Evolutionary conservation across 2,797 vertebrate genomes (phyloP), one percentile per base, ranked within the genome.

Genomic region (Valencia hispanica): DNA sequence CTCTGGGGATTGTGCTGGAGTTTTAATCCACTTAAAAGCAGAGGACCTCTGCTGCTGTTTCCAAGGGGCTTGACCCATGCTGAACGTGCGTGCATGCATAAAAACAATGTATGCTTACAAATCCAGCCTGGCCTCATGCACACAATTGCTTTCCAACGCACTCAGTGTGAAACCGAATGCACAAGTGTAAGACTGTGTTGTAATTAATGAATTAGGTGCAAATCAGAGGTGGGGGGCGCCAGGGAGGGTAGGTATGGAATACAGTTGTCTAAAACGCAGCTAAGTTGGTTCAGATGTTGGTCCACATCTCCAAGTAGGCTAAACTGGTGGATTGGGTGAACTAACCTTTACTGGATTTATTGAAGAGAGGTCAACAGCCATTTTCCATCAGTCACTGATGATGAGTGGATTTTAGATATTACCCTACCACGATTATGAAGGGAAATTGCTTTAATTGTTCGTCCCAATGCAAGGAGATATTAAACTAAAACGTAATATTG

Each of bases 1-100:
- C 93, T 90, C 84, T 81, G 87, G 92, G 91, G 91, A 95, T 93
- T 93, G 92, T 87, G 91, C 91, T 88, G 91, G 90, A 92, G 86
- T 93, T 93, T 94, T 95, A 95, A 94, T 95, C 92, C 92, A 95
- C 93, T 95, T 95, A 94, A 92, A 90, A 94, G 91, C 91, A 92
- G 93, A 94, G 92, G 93, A 93, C 92, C 92, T 94, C 91, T 94
- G 93, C 92, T 92, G 94, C 92, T 92, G 93, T 90, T 94, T 93
- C 86, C 86, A 92, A 91, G 86, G 87, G 90, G 89, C 90, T 91
- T 91, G 92, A 94, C 92, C 93, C 80, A 74, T 22, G 87, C 81
- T 83, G 55, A 79, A 85, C 70, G 77, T 12, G 39, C 77, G 36
- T 73, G 45, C 78, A 48, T 73, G 78, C 80, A 73, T 78, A 77